phyloP scores from a whole-genome alignment of 30 jellyfish, hydroid and myxozoan species.

The Catostylus mosaicus region DNA sequence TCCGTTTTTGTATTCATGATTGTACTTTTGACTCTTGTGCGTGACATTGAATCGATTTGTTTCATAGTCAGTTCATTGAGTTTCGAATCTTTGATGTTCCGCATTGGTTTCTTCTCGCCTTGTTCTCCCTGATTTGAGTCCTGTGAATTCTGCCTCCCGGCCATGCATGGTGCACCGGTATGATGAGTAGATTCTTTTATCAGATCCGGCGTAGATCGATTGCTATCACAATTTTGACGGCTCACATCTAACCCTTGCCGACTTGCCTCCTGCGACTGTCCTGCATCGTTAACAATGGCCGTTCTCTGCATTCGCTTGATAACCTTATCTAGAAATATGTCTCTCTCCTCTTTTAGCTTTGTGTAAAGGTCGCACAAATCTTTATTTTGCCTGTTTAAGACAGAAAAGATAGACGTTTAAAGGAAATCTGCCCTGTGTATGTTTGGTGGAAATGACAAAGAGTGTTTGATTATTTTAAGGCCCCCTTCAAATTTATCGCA shows the following conservation, averaged over 20 bases:
- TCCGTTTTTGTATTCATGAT: conserved; percentile 69
- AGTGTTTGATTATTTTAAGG: too few relatives aligned
- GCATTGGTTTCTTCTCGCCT: conserved; percentile 47
- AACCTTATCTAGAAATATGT: conserved; percentile 42
- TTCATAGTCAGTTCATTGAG: conserved; percentile 76
- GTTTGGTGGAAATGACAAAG: too few relatives aligned
- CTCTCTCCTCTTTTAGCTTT: conserved; percentile 81
- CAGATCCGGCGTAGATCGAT: conserved; percentile 54
- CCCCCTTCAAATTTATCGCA: too few relatives aligned
- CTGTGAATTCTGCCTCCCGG: conserved; percentile 12
- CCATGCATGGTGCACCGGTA: background rate
- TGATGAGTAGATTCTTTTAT: conserved; percentile 15
- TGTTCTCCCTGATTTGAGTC: conserved; percentile 34
- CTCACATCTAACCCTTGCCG: conserved; percentile 7
- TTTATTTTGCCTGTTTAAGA: conserved; percentile 72
- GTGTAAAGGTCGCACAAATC: conserved; percentile 69
- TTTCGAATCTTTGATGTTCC: conserved; percentile 20
- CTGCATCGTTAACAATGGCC: conserved; percentile 23
- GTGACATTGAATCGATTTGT: conserved; percentile 81
- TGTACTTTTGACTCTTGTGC: conserved; percentile 52
- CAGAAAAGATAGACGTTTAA: too few relatives aligned
- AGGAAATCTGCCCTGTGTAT: too few relatives aligned
- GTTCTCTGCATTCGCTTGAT: conserved; percentile 51
- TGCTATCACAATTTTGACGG: conserved; percentile 8
- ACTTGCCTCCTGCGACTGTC: conserved; percentile 18